Evolutionary conservation across 2,797 vertebrate species (phyloP).

Genomic region (Botia kubotai): DNA sequence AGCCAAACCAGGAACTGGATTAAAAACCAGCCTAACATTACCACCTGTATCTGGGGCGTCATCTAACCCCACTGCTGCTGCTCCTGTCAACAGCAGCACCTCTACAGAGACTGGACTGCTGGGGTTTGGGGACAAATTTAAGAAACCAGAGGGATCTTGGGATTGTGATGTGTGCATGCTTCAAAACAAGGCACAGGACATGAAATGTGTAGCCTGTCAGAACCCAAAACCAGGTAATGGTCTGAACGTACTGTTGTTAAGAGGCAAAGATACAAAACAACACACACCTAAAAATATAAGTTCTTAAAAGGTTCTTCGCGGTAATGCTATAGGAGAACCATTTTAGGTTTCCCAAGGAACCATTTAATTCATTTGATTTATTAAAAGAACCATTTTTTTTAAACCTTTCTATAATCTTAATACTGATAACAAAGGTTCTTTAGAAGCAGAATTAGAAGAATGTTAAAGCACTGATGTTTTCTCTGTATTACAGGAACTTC

Average conservation of each 20-base stretch:
- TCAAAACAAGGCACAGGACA: constrained; percentile 88
- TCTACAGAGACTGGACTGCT: constrained; percentile 73
- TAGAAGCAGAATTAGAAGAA: neutral
- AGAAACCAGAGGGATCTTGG: constrained; percentile 90
- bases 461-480: neutral
- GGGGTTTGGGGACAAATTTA: constrained; percentile 91
- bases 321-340: too few species aligned
- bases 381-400: too few species aligned
- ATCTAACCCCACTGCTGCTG: constrained; percentile 64
- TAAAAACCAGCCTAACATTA: constrained; percentile 84
- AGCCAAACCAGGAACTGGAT: constrained; percentile 90
- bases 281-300: too few species aligned
- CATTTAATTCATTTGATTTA: too few species aligned
- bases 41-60: constrained; percentile 74
- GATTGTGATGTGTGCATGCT: constrained; percentile 88
- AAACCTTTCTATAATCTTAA: too few species aligned
- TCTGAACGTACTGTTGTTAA: neutral
- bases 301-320: too few species aligned
- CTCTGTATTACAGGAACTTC: constrained; percentile 61
- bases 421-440: neutral
- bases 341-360: too few species aligned
- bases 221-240: constrained; percentile 87
- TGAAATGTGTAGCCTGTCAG: constrained; percentile 89
- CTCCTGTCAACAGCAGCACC: constrained; percentile 66
- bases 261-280: neutral